Percentiles rank a stretch among this genome's conserved stretches.
Conservation (phyloP, 2,888 invertebrate genomes). For the Tricholauxania praeusta region DNA sequence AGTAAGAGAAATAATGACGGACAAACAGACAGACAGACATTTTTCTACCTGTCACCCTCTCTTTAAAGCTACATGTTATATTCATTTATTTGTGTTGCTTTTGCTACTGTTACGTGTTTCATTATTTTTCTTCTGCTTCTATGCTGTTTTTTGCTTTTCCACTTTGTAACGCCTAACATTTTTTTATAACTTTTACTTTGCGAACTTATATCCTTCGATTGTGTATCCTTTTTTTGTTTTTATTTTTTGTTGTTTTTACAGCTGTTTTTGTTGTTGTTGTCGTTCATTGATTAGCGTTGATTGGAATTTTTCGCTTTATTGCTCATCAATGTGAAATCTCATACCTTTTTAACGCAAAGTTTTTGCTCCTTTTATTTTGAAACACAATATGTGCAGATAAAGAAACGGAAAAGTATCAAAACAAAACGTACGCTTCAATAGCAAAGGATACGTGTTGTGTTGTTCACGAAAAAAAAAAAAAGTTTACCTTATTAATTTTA, state of each 20-base stretch:
- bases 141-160: neutral
- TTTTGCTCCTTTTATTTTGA: neutral
- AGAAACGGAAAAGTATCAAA: neutral
- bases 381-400: neutral
- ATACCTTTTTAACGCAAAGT: neutral
- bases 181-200: neutral
- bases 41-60: no score
- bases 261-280: conserved; percentile 6
- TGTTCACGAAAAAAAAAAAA: neutral
- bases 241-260: neutral
- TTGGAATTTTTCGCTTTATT: conserved; percentile 61
- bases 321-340: conserved; percentile 43
- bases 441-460: neutral
- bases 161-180: neutral
- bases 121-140: no score
- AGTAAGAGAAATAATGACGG: no score
- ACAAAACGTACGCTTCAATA: conserved; percentile 7
- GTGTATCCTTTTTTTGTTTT: neutral
- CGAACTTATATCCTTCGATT: neutral
- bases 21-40: no score
- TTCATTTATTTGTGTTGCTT: no score
- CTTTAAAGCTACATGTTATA: no score
- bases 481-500: no score
- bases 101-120: no score
- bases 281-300: conserved; percentile 58